Evolutionary conservation across 53 echinoderm and acorn worm genomes (phyloP), one percentile per base, ranked within the genome.

Genomic region (Echinarachnius parma): DNA sequence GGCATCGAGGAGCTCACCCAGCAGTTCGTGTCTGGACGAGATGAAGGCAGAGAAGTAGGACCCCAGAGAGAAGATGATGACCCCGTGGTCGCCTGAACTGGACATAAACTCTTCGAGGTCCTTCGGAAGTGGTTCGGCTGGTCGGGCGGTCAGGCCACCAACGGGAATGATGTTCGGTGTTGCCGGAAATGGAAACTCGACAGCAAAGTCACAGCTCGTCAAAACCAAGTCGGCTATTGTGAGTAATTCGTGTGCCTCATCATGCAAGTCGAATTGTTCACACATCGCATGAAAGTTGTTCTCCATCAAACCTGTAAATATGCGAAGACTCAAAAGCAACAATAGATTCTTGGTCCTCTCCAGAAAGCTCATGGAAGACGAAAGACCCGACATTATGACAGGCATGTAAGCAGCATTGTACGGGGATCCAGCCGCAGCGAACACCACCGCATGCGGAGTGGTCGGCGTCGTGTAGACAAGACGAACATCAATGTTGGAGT

Each of bases 101-200:
- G 55, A 20, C 55, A 72, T 54, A 9, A 68, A 68, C 21, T 50
- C 68, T 21, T 68, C 52, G 13, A 68, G 48, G 18, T 68, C 53
- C 32, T 49, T 18, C 4, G 7, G 5, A 2, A 68, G 33, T 8
- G 31, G 21, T 9, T 33, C 52, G 2, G 68, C 31, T 52, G 68
- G 53, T 47, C 68, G 31, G 11, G 74, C 23, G 27, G 57, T 56
- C n/a, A 72, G 74, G 3, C 74, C 74, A 25, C 74, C 74, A 8
- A 72, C 74, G 8, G 74, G 70, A 55, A 72, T 72, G 32, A 72
- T 2, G 32, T 39, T 54, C 9, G 56, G 74, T 29, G 54, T 36
- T 42, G 25, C 22, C 4, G 66, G 50, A 33, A 68, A 68, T 11
- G 68, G 68, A 52, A 32, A 68, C 52, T 68, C 68, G 0, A 68